A percentile compares a stretch with the other conserved stretches of the same genome.
These are phyloP conservation scores for Zelleria hepariella DNA, from an alignment of 2,888 invertebrate genomes.

Conservation along the genomic window DNA sequence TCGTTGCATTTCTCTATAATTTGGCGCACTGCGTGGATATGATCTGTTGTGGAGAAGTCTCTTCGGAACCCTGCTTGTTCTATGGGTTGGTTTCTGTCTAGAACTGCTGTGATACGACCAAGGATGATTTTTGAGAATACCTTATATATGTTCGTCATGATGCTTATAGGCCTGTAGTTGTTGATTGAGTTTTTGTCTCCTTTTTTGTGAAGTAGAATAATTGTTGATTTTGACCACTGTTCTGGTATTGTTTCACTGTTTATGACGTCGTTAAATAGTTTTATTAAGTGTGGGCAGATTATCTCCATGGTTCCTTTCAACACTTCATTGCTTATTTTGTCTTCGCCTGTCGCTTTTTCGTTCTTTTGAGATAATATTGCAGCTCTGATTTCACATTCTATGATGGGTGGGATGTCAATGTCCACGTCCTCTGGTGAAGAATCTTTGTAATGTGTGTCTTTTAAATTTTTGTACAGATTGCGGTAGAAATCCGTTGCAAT, in stretches of 20 bases:
- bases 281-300: constrained; percentile 3
- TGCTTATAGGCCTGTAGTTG: constrained; percentile 18
- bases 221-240: too few relatives aligned
- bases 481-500: not conserved
- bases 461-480: not conserved
- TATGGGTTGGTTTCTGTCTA: constrained; percentile 17
- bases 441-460: not conserved
- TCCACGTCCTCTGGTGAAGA: not conserved
- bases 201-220: too few relatives aligned
- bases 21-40: constrained; percentile 16
- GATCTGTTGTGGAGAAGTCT: constrained; percentile 16
- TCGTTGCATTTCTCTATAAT: constrained; percentile 6
- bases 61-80: constrained; percentile 18
- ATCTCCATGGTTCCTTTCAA: constrained; percentile 7
- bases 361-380: constrained; percentile 5
- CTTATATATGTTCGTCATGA: too few relatives aligned
- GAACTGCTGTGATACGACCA: constrained; percentile 13
- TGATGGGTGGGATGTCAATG: not conserved
- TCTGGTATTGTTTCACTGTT: not conserved
- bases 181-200: constrained; percentile 14
- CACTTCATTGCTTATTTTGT: constrained; percentile 13
- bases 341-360: constrained; percentile 8
- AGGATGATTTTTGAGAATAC: too few relatives aligned
- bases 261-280: constrained; percentile 10
- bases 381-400: too few relatives aligned